Evolutionary conservation across 2,888 invertebrate species (phyloP), one percentile per base, ranked within the genome.

Genomic region (Cryptocephalus primarius): DNA sequence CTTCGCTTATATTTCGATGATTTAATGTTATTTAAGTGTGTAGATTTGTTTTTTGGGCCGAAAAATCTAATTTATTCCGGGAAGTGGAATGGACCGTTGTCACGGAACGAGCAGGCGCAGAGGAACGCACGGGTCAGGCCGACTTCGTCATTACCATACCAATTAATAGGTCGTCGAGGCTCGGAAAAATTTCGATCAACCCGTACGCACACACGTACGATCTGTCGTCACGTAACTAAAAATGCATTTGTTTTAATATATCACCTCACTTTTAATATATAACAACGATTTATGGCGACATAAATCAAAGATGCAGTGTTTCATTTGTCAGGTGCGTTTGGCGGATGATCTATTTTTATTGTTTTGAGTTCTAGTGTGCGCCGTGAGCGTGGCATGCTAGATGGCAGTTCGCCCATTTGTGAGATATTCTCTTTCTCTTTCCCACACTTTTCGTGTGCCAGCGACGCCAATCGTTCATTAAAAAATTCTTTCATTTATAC

Each of bases 311-410:
- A 64, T 63, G 67, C 67, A 67, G 62, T 68, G 68, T 69, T 69
- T 69, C 68, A 68, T 69, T 69, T 70, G 70, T 70, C 70, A 70
- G 66, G 67, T 69, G 68, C 67, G 62, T 67, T 68, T 65, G 65
- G 66, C 62, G 61, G 62, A 61, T 68, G 68, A 68, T 68, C 67
- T 66, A 68, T 68, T 68, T 68, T 68, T 68, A 69, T 68, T 68
- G 68, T 67, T 61, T 22, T 55, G 52, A 57, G 55, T 62, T 22
- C 61, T 63, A 62, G 62, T 64, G 61, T 59, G 22, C 2, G 58
- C 56, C 58, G 57, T 59, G 56, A 60, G 55, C 56, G 51, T 64
- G 59, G 66, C 67, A 67, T 65, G 66, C 66, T 66, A 65, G 66
- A 61, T 66, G 65, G 66, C 64, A 62, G 64, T 67, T 64, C 61